Evolutionary conservation across 23 tunicate genomes (phyloP).

Genomic region (Halocynthia aurantium): DNA sequence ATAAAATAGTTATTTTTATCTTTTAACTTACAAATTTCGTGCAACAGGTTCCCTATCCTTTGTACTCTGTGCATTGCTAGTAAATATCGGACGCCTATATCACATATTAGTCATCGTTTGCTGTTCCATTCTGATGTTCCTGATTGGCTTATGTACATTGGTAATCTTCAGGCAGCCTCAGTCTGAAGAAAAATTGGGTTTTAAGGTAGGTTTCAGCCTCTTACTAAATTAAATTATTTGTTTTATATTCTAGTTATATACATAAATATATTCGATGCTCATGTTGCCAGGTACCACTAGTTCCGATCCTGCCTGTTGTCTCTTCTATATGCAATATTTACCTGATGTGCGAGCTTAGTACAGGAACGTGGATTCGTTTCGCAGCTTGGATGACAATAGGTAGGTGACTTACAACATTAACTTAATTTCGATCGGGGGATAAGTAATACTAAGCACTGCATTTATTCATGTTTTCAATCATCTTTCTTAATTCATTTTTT

Average conservation of each 20-base stretch:
- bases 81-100: constrained; percentile 7
- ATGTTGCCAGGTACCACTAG: constrained; percentile 48
- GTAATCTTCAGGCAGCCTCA: constrained; percentile 47
- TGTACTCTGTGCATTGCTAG: constrained; percentile 31
- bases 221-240: neutral
- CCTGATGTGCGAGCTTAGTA: constrained; percentile 78
- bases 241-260: neutral
- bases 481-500: neutral
- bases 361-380: constrained; percentile 78
- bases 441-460: no score
- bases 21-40: neutral
- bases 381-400: constrained; percentile 83
- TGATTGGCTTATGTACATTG: constrained; percentile 10
- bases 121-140: neutral
- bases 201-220: constrained; percentile 30
- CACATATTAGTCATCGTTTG: neutral
- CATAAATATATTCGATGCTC: neutral
- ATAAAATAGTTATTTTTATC: neutral
- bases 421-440: no score
- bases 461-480: neutral
- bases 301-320: constrained; percentile 63
- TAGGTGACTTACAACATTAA: constrained; percentile 8
- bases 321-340: constrained; percentile 63
- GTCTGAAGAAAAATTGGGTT: constrained; percentile 24
- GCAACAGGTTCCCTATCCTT: constrained; percentile 39